phyloP scores from a whole-genome alignment of 2,797 vertebrate genomes.

The Lutjanus campechanus region DNA sequence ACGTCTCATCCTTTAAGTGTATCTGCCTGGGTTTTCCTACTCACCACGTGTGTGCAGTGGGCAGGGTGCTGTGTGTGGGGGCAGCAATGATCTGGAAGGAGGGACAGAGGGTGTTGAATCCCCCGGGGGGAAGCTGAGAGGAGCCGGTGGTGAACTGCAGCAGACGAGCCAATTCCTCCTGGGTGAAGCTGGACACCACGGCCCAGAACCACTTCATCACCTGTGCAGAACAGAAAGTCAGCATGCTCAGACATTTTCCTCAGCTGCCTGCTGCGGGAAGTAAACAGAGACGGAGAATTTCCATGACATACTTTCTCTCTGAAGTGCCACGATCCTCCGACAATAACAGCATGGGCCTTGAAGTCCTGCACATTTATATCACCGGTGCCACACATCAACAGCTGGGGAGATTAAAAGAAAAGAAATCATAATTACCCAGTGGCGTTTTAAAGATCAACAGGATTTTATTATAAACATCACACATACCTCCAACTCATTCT shows the following conservation, averaged over 20 bases:
- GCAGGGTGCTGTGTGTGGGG: slow-evolving; percentile 96
- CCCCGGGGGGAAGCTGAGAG: slow-evolving; percentile 96
- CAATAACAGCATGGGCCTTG: slow-evolving; percentile 96
- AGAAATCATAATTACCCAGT: slow-evolving; percentile 6
- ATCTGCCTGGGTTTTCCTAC: slow-evolving; percentile 51
- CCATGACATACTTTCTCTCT: slow-evolving; percentile 91
- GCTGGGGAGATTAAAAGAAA: slow-evolving; percentile 78
- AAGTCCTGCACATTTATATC: slow-evolving; percentile 98
- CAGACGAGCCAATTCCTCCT: slow-evolving; percentile 97
- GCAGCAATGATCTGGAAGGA: slow-evolving; percentile 99
- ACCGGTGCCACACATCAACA: slow-evolving; percentile 98
- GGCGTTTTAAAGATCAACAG: slow-evolving; percentile 53
- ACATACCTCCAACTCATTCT: slow-evolving; percentile 97
- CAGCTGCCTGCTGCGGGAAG: background rate
- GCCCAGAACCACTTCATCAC: slow-evolving; percentile 99
- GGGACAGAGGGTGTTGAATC: slow-evolving; percentile 97
- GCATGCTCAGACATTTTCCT: background rate
- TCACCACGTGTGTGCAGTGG: slow-evolving; percentile 98
- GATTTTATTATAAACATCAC: slow-evolving; percentile 38
- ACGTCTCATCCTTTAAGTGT: background rate
- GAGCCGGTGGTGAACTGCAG: slow-evolving; percentile 99
- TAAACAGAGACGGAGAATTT: background rate
- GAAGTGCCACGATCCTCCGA: slow-evolving; percentile 98
- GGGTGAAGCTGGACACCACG: slow-evolving; percentile 97
- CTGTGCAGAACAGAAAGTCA: slow-evolving; percentile 74